These are phyloP conservation scores for Bombus ignitus DNA, from an alignment of 1,140 invertebrate genomes.

Conservation along the genomic window DNA sequence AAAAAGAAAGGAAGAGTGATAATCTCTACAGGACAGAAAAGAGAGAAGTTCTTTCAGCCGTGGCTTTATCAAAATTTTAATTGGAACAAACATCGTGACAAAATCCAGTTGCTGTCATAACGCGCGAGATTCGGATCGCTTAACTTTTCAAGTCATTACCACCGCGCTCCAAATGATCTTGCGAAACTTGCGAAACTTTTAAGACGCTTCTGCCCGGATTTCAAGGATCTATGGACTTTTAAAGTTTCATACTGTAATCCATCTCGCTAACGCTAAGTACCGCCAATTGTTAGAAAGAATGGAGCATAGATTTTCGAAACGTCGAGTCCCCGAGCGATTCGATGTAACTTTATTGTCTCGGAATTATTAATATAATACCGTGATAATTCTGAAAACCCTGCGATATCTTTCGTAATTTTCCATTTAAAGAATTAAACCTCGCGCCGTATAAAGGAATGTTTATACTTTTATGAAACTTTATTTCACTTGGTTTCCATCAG, in stretches of 20 bases:
- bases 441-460: too few species aligned
- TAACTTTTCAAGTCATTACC: constrained; percentile 24
- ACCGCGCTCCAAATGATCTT: constrained; percentile 2
- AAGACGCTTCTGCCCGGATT: constrained; percentile 7
- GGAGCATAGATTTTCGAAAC: background rate
- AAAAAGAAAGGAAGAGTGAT: too few species aligned
- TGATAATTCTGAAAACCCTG: too few species aligned
- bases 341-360: background rate
- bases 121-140: background rate
- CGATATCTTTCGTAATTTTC: background rate
- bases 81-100: background rate
- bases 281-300: background rate
- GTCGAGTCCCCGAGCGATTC: too few species aligned
- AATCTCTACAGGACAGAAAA: background rate
- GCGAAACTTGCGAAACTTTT: constrained; percentile 3
- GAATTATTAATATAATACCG: background rate
- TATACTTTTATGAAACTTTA: too few species aligned
- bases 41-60: background rate
- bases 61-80: background rate
- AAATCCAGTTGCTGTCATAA: background rate
- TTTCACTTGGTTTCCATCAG: too few species aligned
- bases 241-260: constrained; percentile 36
- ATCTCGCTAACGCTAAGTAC: constrained; percentile 9
- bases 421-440: too few species aligned
- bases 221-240: constrained; percentile 20